Base-by-base conservation (phyloP, 2,113 vertebrate species). In the Chaetorhynchus papuensis region DNA sequence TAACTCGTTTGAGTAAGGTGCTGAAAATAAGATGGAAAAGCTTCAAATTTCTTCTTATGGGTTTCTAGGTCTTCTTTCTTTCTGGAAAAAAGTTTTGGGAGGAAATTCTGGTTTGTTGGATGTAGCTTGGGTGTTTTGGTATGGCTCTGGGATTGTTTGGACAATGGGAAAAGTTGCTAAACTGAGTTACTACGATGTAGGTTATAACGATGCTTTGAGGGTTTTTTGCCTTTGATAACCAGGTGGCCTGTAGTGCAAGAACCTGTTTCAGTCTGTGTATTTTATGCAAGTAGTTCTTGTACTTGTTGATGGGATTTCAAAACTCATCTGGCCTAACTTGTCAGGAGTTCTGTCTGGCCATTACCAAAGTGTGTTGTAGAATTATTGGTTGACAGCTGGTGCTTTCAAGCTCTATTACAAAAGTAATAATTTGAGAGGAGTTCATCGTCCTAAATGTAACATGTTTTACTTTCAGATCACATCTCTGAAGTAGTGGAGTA, bases 121-220 rank as follows among this genome's bases (percentile, higher is more conserved):
- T 72, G 10, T 86, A 50, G 28, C 11, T 54, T 28, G 23, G 2
- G 4, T 68, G 13, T 60, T 15, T 54, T 37, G 12, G 5, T 80
- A 4, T 20, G 15, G 3, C 54, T 83, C 49, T 3, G 41, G 18
- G 2, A 15, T 72, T 60, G 41, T 80, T 81, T 64, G 61, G 49
- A n/a, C 24, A 24, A 11, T 1, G 5, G 63, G 45, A 76, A 35
- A 71, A 92, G 26, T 53, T 21, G 17, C 14, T 80, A 15, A 71
- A 49, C 11, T 2, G 3, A 3, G 6, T 5, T 61, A 53, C 30
- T 50, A 7, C 0, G 0, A 8, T 53, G 30, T 30, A 21, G 60
- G 4, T 72, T 54, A 22, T 24, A 22, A 13, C 0, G 0, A 3
- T 47, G 23, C 35, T 74, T 42, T 41, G 22, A 20, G 14, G 0